A percentile compares a stretch with the other conserved stretches of the same genome.
These are phyloP conservation scores for Clostera curtula DNA, from an alignment of 2,888 invertebrate genomes.

Conservation along the genomic window DNA sequence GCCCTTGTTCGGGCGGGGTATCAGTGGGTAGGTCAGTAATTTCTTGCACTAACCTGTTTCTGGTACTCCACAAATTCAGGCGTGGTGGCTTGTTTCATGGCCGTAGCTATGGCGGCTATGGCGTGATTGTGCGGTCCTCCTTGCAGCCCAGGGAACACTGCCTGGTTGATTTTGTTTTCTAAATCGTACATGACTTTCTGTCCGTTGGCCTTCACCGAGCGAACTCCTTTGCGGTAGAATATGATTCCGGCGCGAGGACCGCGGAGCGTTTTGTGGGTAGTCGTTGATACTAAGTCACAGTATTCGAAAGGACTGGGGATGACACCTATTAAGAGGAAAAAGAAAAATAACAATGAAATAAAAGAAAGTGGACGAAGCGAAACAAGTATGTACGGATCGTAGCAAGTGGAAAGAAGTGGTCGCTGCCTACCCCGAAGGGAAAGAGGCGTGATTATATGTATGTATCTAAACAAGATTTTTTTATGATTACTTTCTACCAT, in stretches of 20 bases:
- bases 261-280: slow-evolving; percentile 95
- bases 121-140: slow-evolving; percentile 98
- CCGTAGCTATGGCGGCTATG: slow-evolving; percentile 96
- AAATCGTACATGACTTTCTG: slow-evolving; percentile 89
- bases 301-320: slow-evolving; percentile 93
- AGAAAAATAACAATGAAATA: slow-evolving; percentile 1
- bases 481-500: background rate
- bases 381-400: too few species aligned
- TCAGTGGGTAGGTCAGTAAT: too few species aligned
- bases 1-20: too few species aligned
- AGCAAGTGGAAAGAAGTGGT: too few species aligned
- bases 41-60: slow-evolving; percentile 78
- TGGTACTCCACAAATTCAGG: slow-evolving; percentile 91
- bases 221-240: slow-evolving; percentile 93
- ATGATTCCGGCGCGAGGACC: slow-evolving; percentile 93
- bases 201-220: slow-evolving; percentile 85
- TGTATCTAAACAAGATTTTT: slow-evolving; percentile 3
- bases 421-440: too few species aligned
- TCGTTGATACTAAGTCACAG: slow-evolving; percentile 94
- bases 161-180: slow-evolving; percentile 89
- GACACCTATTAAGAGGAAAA: slow-evolving; percentile 74
- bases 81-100: slow-evolving; percentile 90
- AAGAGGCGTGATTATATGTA: too few species aligned
- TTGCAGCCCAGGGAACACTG: slow-evolving; percentile 95
- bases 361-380: too few species aligned